Evolutionary conservation across 2,797 vertebrate species (phyloP).

Genomic region (Gallinago nigripennis): DNA sequence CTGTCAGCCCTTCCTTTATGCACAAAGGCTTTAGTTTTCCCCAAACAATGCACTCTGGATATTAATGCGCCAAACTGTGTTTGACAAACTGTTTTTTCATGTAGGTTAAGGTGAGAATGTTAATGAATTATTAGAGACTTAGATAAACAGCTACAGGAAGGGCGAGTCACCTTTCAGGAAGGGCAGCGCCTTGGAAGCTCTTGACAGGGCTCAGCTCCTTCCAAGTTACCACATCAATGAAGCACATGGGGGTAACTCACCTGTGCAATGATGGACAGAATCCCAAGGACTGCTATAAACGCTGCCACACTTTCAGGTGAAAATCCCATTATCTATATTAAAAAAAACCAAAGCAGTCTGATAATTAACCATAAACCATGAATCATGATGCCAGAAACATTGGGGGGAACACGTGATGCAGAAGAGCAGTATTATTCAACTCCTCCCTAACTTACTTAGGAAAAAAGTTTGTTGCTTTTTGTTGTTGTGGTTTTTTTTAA

Average conservation of each 20-base stretch:
- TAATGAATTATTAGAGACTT: not conserved
- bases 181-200: fast-evolving
- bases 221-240: too few relatives aligned
- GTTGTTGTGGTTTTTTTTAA: too few relatives aligned
- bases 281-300: constrained; percentile 88
- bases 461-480: too few relatives aligned
- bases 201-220: not conserved
- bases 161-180: not conserved
- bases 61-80: not conserved
- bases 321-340: constrained; percentile 86
- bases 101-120: not conserved
- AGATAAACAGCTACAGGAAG: not conserved
- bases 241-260: constrained; percentile 59
- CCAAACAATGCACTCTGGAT: not conserved
- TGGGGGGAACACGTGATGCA: not conserved
- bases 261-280: constrained; percentile 89
- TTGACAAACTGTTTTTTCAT: not conserved
- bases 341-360: not conserved
- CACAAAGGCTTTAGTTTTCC: not conserved
- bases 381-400: not conserved
- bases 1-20: not conserved
- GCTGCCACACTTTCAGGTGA: constrained; percentile 87
- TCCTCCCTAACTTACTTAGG: not conserved
- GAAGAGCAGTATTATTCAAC: not conserved
- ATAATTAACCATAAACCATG: not conserved